Conservation (phyloP, 2,888 invertebrate species). For the Caenorhabditis imperialis region DNA sequence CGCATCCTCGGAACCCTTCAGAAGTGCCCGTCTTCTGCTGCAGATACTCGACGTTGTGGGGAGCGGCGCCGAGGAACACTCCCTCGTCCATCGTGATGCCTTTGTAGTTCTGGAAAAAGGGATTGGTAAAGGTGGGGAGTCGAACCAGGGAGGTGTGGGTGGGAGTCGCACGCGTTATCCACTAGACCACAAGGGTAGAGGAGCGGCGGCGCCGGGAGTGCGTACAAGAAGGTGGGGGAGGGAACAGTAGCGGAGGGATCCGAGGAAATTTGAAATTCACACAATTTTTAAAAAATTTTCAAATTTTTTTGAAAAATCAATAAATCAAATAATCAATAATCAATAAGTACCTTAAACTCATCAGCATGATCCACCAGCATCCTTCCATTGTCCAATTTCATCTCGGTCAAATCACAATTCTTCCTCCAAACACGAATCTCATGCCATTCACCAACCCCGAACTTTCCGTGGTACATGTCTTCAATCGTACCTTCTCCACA, state of each 20-base stretch:
- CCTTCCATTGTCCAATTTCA: slow-evolving; percentile 48
- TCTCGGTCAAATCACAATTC: slow-evolving; percentile 58
- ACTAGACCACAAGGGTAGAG: too few relatives aligned
- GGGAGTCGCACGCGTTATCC: too few relatives aligned
- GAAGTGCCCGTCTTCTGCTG: slow-evolving; percentile 58
- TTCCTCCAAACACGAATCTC: slow-evolving; percentile 58
- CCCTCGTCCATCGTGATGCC: slow-evolving; percentile 68
- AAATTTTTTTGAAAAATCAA: not conserved
- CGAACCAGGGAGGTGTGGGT: too few relatives aligned
- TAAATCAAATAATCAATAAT: too few relatives aligned
- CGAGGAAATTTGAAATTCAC: too few relatives aligned
- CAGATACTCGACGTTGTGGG: slow-evolving; percentile 60
- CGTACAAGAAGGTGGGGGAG: too few relatives aligned
- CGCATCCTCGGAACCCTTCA: slow-evolving; percentile 61
- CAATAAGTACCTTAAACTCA: slow-evolving; percentile 50
- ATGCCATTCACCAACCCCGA: slow-evolving; percentile 64
- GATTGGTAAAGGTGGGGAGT: not conserved
- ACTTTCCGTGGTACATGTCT: slow-evolving; percentile 67
- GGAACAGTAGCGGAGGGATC: too few relatives aligned
- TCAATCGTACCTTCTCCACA: slow-evolving; percentile 69
- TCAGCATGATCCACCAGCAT: slow-evolving; percentile 53
- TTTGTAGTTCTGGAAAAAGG: slow-evolving; percentile 65
- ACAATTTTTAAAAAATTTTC: too few relatives aligned
- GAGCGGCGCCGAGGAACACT: slow-evolving; percentile 66
- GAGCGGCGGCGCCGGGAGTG: too few relatives aligned